Conservation (phyloP, 2,113 vertebrate species). For the Pteronura brasiliensis region DNA sequence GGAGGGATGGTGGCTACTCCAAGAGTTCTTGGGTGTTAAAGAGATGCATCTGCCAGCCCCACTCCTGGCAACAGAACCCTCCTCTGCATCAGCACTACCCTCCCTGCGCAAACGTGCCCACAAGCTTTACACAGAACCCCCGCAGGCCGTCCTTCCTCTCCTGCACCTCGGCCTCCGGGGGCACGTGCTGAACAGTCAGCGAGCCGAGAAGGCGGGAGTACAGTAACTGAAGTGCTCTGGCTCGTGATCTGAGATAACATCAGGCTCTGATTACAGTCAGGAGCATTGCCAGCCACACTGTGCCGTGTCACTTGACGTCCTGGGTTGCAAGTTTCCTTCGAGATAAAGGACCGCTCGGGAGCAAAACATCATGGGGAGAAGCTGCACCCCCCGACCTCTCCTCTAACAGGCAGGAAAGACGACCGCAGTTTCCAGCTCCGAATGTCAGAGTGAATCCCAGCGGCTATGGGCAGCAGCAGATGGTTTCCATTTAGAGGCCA, state of each 20-base stretch:
- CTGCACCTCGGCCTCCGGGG: background rate
- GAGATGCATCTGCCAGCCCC: fast-evolving
- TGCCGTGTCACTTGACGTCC: fast-evolving
- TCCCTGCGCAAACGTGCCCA: fast-evolving
- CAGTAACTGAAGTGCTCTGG: background rate
- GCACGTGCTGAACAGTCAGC: fast-evolving
- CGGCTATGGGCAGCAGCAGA: background rate
- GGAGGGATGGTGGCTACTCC: background rate
- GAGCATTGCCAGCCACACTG: background rate
- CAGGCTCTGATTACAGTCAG: background rate
- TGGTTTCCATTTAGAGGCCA: constrained; percentile 60
- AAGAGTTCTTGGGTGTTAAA: background rate
- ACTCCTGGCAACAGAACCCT: background rate
- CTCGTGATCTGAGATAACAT: background rate
- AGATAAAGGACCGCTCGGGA: fast-evolving
- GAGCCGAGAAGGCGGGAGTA: too few species aligned
- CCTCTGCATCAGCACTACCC: fast-evolving
- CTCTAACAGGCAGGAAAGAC: background rate
- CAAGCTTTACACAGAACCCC: fast-evolving
- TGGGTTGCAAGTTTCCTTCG: too few species aligned
- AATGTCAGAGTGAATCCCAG: background rate
- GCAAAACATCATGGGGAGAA: background rate
- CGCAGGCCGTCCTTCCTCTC: fast-evolving
- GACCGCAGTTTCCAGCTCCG: fast-evolving
- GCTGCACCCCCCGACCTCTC: fast-evolving